These are phyloP conservation scores for Flexamia atlantica DNA, from an alignment of 2,888 invertebrate species.

Conservation along the genomic window DNA sequence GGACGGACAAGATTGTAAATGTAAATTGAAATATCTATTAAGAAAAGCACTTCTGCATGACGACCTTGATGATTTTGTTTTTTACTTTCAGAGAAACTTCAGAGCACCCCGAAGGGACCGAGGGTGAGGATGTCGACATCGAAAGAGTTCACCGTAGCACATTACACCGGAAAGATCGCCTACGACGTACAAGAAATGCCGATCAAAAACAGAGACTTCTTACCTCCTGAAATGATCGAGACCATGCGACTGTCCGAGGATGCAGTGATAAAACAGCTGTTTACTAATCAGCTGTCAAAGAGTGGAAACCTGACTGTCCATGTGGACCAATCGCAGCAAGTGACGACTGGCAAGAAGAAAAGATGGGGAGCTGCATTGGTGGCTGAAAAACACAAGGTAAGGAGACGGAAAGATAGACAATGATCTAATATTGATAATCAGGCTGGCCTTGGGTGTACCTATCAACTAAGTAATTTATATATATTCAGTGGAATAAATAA, in stretches of 20 bases:
- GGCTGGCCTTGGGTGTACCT: too few relatives aligned
- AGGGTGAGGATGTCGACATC: constrained; percentile 75
- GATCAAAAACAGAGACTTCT: constrained; percentile 93
- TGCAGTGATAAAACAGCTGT: constrained; percentile 85
- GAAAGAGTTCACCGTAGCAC: constrained; percentile 90
- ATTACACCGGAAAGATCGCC: constrained; percentile 93
- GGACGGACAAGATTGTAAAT: too few relatives aligned
- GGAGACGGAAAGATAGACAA: too few relatives aligned
- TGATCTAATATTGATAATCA: too few relatives aligned
- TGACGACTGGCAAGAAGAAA: constrained; percentile 72
- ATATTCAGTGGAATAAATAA: too few relatives aligned
- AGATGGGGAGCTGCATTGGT: constrained; percentile 76
- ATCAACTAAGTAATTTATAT: too few relatives aligned
- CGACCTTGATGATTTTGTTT: too few relatives aligned
- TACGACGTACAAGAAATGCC: constrained; percentile 92
- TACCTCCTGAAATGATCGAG: constrained; percentile 94
- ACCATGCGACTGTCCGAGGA: constrained; percentile 87
- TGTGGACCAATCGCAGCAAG: constrained; percentile 72
- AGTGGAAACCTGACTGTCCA: constrained; percentile 86
- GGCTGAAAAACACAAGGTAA: constrained; percentile 75
- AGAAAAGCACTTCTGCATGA: too few relatives aligned
- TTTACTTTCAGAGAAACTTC: constrained; percentile 75
- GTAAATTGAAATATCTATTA: too few relatives aligned
- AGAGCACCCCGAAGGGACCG: constrained; percentile 69
- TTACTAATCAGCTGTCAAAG: constrained; percentile 89